Evolutionary conservation across 2,113 vertebrate genomes (phyloP).

Genomic region (Dasyurus viverrinus): DNA sequence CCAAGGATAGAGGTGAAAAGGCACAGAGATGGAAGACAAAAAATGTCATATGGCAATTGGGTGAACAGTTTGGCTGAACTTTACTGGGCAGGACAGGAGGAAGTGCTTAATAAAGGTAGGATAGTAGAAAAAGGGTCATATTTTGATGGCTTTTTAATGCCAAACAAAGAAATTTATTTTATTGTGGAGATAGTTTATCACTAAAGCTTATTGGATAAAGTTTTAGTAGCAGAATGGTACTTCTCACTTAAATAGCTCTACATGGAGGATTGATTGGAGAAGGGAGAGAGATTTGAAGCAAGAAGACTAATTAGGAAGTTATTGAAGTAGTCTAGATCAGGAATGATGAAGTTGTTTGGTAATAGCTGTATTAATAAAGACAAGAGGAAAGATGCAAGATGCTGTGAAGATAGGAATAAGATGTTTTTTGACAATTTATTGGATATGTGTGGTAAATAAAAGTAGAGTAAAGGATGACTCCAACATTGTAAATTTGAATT

Average conservation of each 20-base stretch:
- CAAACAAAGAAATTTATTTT: neutral
- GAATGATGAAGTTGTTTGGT: neutral
- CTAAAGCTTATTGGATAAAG: neutral
- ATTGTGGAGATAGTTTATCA: neutral
- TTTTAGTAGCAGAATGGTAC: neutral
- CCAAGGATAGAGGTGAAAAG: neutral
- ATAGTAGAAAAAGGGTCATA: neutral
- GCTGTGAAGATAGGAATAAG: neutral
- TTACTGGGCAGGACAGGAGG: neutral
- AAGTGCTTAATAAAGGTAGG: neutral
- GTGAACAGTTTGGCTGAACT: neutral
- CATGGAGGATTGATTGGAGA: neutral
- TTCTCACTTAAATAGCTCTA: neutral
- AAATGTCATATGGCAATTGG: neutral
- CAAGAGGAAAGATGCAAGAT: neutral
- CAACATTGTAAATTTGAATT: neutral
- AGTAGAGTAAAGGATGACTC: neutral
- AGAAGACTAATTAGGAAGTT: neutral
- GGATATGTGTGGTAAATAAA: neutral
- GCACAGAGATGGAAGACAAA: neutral
- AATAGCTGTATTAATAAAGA: neutral
- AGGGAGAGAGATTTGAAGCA: neutral
- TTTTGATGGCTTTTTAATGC: neutral
- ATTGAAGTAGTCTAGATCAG: neutral
- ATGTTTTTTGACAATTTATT: neutral